A percentile compares a stretch with the other conserved stretches of the same genome.
Conservation (phyloP, 1,140 invertebrate species). For the Agraylea sexmaculata region DNA sequence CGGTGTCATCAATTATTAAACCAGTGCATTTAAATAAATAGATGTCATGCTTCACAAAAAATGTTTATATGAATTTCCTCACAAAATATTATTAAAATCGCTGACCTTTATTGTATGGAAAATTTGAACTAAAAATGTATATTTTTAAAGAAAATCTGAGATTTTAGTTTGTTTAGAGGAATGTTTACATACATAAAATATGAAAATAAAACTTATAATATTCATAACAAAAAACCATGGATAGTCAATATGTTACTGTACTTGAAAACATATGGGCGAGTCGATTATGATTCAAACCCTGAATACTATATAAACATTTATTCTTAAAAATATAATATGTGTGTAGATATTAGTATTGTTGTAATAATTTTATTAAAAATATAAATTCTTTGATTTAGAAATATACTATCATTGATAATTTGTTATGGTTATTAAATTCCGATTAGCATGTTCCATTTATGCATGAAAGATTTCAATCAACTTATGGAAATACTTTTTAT, state of each 20-base stretch:
- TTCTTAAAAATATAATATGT: background rate
- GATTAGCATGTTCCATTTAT: no score
- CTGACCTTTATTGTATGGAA: background rate
- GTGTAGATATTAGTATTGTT: background rate
- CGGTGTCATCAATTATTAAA: background rate
- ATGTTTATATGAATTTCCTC: background rate
- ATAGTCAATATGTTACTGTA: background rate
- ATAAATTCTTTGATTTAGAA: no score
- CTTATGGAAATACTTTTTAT: background rate
- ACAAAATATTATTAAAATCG: background rate
- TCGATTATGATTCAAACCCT: background rate
- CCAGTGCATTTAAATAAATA: constrained; percentile 3
- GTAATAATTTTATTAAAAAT: no score
- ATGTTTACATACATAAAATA: background rate
- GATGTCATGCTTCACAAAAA: constrained; percentile 4
- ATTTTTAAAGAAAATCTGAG: background rate
- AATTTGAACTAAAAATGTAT: background rate
- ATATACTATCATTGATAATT: no score
- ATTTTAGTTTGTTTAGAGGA: background rate
- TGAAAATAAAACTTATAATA: background rate
- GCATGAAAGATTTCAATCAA: no score
- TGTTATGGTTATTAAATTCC: no score
- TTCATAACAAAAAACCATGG: background rate
- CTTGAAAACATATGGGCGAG: background rate
- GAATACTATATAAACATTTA: background rate